Conservation (phyloP, 2,113 vertebrate genomes). For the Baryphthengus martii region DNA sequence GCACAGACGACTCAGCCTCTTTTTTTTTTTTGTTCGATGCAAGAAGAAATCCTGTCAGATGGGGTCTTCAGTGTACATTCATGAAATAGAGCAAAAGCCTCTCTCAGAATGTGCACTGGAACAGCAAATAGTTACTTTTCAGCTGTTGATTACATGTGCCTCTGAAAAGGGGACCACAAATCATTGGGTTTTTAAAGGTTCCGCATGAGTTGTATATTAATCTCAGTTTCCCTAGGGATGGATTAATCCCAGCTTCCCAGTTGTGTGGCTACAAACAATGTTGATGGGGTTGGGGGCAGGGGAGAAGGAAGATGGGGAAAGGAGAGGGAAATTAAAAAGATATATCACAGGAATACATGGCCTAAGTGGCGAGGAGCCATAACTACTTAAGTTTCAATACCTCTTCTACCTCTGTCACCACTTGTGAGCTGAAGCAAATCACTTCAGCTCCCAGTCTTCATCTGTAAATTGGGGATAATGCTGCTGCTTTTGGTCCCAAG, state of each 20-base stretch:
- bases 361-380: not conserved
- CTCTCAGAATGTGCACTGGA: not conserved
- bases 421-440: not conserved
- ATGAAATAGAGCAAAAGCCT: conserved; percentile 1
- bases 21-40: not conserved
- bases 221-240: conserved; percentile 41
- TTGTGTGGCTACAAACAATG: conserved; percentile 33
- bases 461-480: not conserved
- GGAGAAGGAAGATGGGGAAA: conserved; percentile 15
- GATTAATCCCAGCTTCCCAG: conserved; percentile 50
- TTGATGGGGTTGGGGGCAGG: conserved; percentile 1
- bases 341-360: conserved; percentile 11
- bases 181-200: conserved; percentile 54
- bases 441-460: not conserved
- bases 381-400: conserved; percentile 14
- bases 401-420: conserved; percentile 29
- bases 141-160: conserved; percentile 39
- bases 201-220: conserved; percentile 57
- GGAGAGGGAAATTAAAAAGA: conserved; percentile 38
- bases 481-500: not conserved
- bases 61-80: not conserved
- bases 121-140: conserved; percentile 36
- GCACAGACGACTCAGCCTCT: not conserved
- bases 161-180: conserved; percentile 39
- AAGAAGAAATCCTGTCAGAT: conserved; percentile 26